A percentile compares a stretch with the other conserved stretches of the same genome.
These are phyloP conservation scores for Chloroceryle amazona DNA, from an alignment of 2,797 vertebrate species.

Conservation along the genomic window DNA sequence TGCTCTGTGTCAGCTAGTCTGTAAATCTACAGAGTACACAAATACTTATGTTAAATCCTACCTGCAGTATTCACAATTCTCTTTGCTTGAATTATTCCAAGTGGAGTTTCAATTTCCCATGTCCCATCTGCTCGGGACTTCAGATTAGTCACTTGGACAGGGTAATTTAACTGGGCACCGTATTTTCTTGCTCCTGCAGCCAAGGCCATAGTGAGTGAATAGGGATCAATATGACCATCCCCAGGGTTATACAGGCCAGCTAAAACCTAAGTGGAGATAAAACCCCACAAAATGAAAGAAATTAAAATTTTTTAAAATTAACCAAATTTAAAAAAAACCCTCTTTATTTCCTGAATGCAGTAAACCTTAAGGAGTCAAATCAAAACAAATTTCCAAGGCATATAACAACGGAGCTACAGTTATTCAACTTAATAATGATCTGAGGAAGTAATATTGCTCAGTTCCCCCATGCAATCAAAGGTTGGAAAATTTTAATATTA, in stretches of 20 bases:
- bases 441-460: neutral
- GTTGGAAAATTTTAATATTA: neutral
- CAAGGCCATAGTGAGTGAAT: slow-evolving; percentile 97
- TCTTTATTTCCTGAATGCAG: neutral
- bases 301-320: neutral
- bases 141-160: slow-evolving; percentile 88
- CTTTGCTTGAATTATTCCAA: slow-evolving; percentile 89
- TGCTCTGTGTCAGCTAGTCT: neutral
- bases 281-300: slow-evolving; percentile 5
- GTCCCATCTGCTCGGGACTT: slow-evolving; percentile 85
- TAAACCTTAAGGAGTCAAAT: neutral
- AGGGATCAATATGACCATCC: slow-evolving; percentile 98
- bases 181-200: slow-evolving; percentile 95
- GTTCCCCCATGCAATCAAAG: neutral
- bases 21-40: neutral
- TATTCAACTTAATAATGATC: neutral
- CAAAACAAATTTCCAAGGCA: neutral
- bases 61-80: slow-evolving; percentile 93
- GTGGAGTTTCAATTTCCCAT: slow-evolving; percentile 93
- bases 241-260: slow-evolving; percentile 95
- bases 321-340: neutral
- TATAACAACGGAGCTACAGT: neutral
- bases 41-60: slow-evolving; percentile 66
- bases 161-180: slow-evolving; percentile 92
- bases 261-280: slow-evolving; percentile 85